Evolutionary conservation across 2,113 vertebrate genomes (phyloP).

Genomic region (Mesitornis unicolor): DNA sequence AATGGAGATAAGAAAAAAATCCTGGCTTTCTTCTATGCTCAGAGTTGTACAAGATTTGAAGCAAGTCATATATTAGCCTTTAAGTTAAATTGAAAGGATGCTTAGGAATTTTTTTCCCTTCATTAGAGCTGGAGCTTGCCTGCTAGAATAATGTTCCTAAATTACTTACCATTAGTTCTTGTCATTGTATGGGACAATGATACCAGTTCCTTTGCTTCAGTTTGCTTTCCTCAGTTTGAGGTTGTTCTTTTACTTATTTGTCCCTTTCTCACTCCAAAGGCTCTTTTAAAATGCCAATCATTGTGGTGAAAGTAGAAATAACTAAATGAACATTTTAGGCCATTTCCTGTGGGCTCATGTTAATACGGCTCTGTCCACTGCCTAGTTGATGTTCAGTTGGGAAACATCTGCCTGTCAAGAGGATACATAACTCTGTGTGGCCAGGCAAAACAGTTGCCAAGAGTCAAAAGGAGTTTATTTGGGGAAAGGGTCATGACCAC

Average conservation of each 20-base stretch:
- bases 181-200: background rate
- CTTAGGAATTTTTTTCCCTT: background rate
- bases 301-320: background rate
- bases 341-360: background rate
- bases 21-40: rapidly evolving
- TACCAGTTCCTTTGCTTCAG: background rate
- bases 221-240: background rate
- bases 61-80: rapidly evolving
- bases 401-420: too few relatives aligned
- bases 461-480: too few relatives aligned
- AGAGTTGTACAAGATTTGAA: background rate
- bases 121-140: background rate
- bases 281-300: background rate
- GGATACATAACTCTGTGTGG: too few relatives aligned
- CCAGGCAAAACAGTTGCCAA: too few relatives aligned
- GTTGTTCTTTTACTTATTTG: background rate
- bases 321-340: background rate
- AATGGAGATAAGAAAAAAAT: background rate
- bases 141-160: background rate
- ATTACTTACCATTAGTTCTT: background rate
- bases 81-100: background rate
- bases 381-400: rapidly evolving
- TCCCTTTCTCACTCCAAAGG: background rate
- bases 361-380: background rate
- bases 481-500: too few relatives aligned